Conservation (phyloP, 2,888 invertebrate species). For the Cosmopolites sordidus region DNA sequence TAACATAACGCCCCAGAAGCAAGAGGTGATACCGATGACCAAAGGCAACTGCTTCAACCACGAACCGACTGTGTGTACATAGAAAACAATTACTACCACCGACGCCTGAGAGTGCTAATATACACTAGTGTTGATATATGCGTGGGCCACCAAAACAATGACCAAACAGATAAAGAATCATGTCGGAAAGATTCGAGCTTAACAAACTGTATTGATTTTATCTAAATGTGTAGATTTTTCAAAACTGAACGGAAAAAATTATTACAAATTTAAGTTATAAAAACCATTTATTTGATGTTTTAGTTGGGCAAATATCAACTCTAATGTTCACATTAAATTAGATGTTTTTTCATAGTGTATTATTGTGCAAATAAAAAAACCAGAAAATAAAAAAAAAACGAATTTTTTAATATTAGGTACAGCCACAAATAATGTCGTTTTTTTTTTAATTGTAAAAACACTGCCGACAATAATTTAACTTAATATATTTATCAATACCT, state of each 20-base stretch:
- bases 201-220: too few relatives aligned
- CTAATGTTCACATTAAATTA: neutral
- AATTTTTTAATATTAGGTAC: too few relatives aligned
- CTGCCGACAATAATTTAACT: too few relatives aligned
- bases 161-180: too few relatives aligned
- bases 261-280: too few relatives aligned
- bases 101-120: conserved; percentile 50
- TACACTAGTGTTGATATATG: conserved; percentile 41
- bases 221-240: too few relatives aligned
- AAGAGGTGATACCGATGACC: conserved; percentile 85
- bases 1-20: conserved; percentile 79
- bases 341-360: neutral
- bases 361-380: neutral
- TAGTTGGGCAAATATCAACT: neutral
- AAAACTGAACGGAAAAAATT: too few relatives aligned
- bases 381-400: neutral
- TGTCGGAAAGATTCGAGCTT: too few relatives aligned
- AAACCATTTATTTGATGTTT: too few relatives aligned
- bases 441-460: too few relatives aligned
- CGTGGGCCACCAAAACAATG: neutral
- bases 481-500: too few relatives aligned
- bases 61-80: conserved; percentile 52
- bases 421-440: too few relatives aligned
- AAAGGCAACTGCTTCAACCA: conserved; percentile 67
- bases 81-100: conserved; percentile 27